Base-by-base conservation (phyloP, 2,888 invertebrate species). In the Arctia plantaginis region DNA sequence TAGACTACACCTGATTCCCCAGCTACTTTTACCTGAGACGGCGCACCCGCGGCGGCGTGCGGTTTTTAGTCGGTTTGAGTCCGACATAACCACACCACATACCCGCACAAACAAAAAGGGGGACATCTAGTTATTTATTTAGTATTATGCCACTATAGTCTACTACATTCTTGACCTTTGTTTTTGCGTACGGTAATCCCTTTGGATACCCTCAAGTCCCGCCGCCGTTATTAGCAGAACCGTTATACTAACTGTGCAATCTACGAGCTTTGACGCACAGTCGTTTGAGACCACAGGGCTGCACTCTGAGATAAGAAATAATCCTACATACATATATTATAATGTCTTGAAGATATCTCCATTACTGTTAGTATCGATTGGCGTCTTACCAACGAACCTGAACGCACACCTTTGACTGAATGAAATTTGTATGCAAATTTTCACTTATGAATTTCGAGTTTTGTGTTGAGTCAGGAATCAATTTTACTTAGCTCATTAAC, bases 241-340 rank as follows among this genome's bases (percentile, higher is more conserved):
- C 13, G 18, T 69, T 30, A 55, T n/a, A 8, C 7, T 39, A 66
- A 8, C 66, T 41, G 35, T 41, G 23, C 13, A 12, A 41, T 71
- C 64, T 59, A 55, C 13, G 30, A 8, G 33, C 20, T 55, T 41
- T 59, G 30, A 33, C 15, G 55, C 30, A 35, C 20, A 55, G 66
- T 65, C 74, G 65, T 47, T 27, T 27, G 33, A 75, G 75, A 82
- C 77, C 68, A 81, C 41, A 27, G 33, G 23, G 78, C 88, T 88
- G 89, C 85, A 80, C 66, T 71, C 18, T 0, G 75, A 82, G 88
- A 88, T 88, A 88, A 80, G 79, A 80, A 83, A 78, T 84, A 84
- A 88, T 87, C 87, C 85, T 67, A n/a, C n/a, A 55, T 55, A 35
- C 35, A 55, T 55, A 64, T 64, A 47, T n/a, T n/a, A n/a, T 77